phyloP scores from a whole-genome alignment of 2,888 invertebrate genomes.

The Sinopyrophorus schimmeli region DNA sequence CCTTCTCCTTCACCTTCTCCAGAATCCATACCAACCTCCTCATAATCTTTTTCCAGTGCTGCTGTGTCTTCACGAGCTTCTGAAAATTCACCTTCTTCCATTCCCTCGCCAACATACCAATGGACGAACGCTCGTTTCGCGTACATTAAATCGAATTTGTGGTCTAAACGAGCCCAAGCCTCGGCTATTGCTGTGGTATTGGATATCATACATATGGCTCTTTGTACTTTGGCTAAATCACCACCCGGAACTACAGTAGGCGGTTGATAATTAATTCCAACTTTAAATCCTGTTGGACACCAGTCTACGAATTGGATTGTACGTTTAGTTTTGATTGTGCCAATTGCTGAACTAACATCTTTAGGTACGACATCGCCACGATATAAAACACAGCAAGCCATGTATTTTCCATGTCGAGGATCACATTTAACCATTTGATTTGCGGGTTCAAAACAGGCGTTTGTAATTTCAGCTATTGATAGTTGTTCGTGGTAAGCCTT shows the following conservation, averaged over 20 bases:
- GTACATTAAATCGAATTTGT: slow-evolving; percentile 96
- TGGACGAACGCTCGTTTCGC: slow-evolving; percentile 95
- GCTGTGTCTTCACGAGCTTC: slow-evolving; percentile 86
- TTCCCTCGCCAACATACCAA: slow-evolving; percentile 89
- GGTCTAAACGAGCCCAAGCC: slow-evolving; percentile 92
- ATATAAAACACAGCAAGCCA: slow-evolving; percentile 63
- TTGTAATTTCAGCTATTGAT: slow-evolving; percentile 63
- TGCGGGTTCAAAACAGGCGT: slow-evolving; percentile 65
- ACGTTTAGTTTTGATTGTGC: slow-evolving; percentile 90
- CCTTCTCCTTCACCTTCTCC: slow-evolving; percentile 57
- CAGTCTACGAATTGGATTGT: slow-evolving; percentile 89
- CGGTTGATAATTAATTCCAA: slow-evolving; percentile 87
- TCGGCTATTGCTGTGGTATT: slow-evolving; percentile 97
- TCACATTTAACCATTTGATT: slow-evolving; percentile 58
- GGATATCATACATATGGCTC: slow-evolving; percentile 95
- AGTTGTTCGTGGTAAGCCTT: slow-evolving; percentile 64
- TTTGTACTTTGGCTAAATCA: slow-evolving; percentile 88
- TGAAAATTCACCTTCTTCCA: slow-evolving; percentile 85
- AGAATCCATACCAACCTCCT: slow-evolving; percentile 77
- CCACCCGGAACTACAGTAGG: slow-evolving; percentile 91
- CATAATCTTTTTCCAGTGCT: slow-evolving; percentile 78
- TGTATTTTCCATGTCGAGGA: slow-evolving; percentile 50
- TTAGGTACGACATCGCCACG: slow-evolving; percentile 56
- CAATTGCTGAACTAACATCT: slow-evolving; percentile 90
- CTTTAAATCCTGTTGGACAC: slow-evolving; percentile 81